Evolutionary conservation across 2,888 invertebrate genomes (phyloP).

Genomic region (Lochmaea crataegi): DNA sequence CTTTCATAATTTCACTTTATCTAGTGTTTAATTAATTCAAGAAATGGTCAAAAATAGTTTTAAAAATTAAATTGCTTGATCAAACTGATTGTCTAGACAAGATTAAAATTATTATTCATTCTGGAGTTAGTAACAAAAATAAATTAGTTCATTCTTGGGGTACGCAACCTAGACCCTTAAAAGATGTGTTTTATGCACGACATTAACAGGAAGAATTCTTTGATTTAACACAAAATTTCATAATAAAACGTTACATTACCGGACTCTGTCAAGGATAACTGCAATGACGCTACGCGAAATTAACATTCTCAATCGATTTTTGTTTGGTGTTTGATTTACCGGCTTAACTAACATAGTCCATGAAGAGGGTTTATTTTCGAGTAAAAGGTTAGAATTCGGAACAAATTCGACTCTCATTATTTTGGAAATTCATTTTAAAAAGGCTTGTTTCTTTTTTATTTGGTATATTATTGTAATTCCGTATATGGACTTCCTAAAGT

Average conservation of each 20-base stretch:
- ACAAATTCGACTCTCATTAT: no score
- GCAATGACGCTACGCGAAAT: constrained; percentile 8
- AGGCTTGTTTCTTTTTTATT: no score
- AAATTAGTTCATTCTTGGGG: neutral
- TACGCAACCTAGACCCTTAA: neutral
- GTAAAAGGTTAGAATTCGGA: neutral
- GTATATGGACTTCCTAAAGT: no score
- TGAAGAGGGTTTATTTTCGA: neutral
- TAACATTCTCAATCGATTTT: constrained; percentile 20
- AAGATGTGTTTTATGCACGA: neutral
- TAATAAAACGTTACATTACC: neutral
- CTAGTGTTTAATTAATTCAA: no score
- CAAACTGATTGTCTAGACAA: no score
- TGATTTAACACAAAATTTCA: constrained; percentile 8
- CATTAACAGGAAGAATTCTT: constrained; percentile 11
- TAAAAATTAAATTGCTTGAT: no score
- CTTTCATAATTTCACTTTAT: no score
- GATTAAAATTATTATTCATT: no score
- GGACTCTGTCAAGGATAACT: constrained; percentile 17
- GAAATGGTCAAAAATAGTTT: no score
- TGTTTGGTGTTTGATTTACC: neutral
- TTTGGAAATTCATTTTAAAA: no score
- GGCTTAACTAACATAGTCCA: neutral
- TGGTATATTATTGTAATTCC: no score
- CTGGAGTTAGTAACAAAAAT: neutral